Conservation (phyloP, 2,113 vertebrate species). For the Bolborhynchus lineola region DNA sequence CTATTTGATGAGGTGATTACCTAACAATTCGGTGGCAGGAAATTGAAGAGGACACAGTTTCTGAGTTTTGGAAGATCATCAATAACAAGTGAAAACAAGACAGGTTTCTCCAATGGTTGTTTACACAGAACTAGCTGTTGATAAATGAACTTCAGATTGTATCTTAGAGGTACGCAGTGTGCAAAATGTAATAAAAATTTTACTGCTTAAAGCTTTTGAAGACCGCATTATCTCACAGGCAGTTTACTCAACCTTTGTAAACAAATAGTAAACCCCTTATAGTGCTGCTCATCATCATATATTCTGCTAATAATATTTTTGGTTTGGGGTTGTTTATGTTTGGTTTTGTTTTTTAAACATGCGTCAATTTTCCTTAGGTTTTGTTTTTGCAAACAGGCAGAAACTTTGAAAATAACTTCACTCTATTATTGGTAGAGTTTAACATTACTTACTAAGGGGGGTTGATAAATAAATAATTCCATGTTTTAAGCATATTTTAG, state of each 20-base stretch:
- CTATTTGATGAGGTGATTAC: constrained; percentile 40
- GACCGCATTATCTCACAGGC: not conserved
- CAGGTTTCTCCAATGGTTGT: not conserved
- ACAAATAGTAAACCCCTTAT: not conserved
- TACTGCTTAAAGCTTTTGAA: not conserved
- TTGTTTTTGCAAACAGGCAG: not conserved
- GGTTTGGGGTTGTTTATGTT: not conserved
- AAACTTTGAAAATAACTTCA: not conserved
- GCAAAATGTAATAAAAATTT: not conserved
- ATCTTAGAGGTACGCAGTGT: not conserved
- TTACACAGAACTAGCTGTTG: not conserved
- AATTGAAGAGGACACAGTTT: not conserved
- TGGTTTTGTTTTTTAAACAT: not conserved
- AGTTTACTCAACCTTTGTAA: not conserved
- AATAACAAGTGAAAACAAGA: constrained; percentile 8
- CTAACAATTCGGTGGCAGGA: not conserved
- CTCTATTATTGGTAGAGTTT: not conserved
- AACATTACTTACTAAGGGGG: not conserved
- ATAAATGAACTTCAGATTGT: not conserved
- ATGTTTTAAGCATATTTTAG: not conserved
- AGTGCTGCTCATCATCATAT: not conserved
- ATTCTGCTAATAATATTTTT: not conserved
- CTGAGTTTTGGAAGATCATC: constrained; percentile 29
- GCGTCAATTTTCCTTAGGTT: not conserved
- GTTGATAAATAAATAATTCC: not conserved